Conservation (phyloP, 2,888 invertebrate genomes). For the Gasteruption jaculator region DNA sequence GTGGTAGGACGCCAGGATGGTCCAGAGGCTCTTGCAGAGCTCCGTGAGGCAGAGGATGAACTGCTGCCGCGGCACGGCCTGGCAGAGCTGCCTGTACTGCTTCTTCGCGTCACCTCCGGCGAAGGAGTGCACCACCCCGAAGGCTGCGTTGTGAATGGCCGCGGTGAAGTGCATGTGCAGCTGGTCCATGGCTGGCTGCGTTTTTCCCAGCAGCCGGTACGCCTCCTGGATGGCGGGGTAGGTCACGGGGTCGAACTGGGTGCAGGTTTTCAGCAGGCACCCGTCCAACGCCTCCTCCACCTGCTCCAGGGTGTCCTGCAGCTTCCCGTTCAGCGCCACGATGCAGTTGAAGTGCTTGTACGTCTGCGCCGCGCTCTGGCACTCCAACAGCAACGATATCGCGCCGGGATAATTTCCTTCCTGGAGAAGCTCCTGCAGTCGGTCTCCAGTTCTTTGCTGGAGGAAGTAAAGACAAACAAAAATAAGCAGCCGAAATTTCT, state of each 20-base stretch:
- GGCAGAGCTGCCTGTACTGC: conserved; percentile 79
- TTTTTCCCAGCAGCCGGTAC: conserved; percentile 84
- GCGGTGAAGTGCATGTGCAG: conserved; percentile 93
- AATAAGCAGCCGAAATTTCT: too few species aligned
- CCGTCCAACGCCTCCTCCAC: conserved; percentile 89
- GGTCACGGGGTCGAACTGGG: conserved; percentile 60
- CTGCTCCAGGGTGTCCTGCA: conserved; percentile 86
- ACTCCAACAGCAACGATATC: conserved; percentile 83
- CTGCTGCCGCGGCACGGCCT: conserved; percentile 58
- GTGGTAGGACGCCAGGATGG: conserved; percentile 76
- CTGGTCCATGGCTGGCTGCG: conserved; percentile 90
- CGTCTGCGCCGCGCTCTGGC: conserved; percentile 77
- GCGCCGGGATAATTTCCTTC: conserved; percentile 86
- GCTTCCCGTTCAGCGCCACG: conserved; percentile 76
- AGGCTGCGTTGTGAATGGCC: conserved; percentile 79
- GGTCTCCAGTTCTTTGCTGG: conserved; percentile 77
- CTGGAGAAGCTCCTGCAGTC: conserved; percentile 74
- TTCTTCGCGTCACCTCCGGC: conserved; percentile 59
- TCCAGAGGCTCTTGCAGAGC: conserved; percentile 82
- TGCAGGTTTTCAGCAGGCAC: conserved; percentile 72
- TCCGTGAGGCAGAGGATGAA: conserved; percentile 76
- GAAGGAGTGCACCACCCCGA: conserved; percentile 58
- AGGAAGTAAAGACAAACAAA: not conserved
- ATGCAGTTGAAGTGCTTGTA: conserved; percentile 91
- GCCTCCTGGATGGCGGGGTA: conserved; percentile 85